Evolutionary conservation across 2,113 vertebrate species (phyloP).

Genomic region (Myiozetetes cayanensis): DNA sequence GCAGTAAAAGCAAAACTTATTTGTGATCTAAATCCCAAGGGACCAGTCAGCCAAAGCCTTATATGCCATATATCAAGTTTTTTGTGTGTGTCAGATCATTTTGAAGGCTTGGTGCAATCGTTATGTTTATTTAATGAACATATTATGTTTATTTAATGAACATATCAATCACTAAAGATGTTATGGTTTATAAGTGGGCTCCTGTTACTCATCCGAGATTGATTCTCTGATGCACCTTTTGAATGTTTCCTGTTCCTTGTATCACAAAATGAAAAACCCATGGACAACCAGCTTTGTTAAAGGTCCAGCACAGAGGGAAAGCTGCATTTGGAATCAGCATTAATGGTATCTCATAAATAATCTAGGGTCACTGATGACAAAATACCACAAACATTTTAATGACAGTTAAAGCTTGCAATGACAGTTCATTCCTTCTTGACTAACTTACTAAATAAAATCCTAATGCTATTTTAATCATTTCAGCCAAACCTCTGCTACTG

Average conservation of each 20-base stretch:
- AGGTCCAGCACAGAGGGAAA: not conserved
- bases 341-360: not conserved
- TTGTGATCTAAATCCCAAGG: not conserved
- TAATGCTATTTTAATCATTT: conserved; percentile 10
- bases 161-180: not conserved
- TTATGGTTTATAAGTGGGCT: not conserved
- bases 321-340: not conserved
- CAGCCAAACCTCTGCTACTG: not conserved
- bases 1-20: not conserved
- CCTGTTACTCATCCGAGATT: not conserved
- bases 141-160: not conserved
- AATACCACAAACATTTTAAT: not conserved
- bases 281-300: not conserved
- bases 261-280: not conserved
- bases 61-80: not conserved
- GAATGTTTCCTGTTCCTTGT: not conserved
- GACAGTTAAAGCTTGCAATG: not conserved
- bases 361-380: not conserved
- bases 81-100: not conserved
- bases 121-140: not conserved
- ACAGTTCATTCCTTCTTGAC: conserved; percentile 1
- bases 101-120: not conserved
- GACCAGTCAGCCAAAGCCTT: not conserved
- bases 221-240: not conserved
- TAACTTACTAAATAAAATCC: conserved; percentile 6